Base-by-base conservation (phyloP, 2,797 vertebrate species). In the Gouania willdenowi region DNA sequence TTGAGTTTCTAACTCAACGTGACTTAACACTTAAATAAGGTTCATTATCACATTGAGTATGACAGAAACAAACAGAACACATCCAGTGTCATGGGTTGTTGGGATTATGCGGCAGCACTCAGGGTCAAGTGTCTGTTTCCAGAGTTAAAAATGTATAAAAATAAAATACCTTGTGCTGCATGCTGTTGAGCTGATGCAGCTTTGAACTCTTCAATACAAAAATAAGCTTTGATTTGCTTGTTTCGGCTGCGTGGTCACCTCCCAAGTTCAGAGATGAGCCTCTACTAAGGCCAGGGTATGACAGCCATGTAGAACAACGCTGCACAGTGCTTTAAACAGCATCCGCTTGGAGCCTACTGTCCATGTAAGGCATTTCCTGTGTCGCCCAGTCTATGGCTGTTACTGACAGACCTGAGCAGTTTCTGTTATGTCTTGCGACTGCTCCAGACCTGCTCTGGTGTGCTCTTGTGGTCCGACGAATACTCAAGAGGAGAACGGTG, bases 311-410 rank as follows among this genome's bases (percentile, higher is more conserved):
- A n/a, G n/a, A n/a, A n/a, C n/a, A n/a, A n/a, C n/a, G n/a, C n/a
- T n/a, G n/a, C 88, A 82, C 85, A 84, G 82, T 90, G 89, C 74
- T 64, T 76, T 85, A 36, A 86, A 87, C 90, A 64, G 79, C 88
- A 54, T 90, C 90, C 47, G 47, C 49, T 31, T 34, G 20, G 52
- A 60, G 52, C 58, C 47, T 46, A 56, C 53, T 53, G 58, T 66
- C 90, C 88, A 90, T 76, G 75, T 98, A 98, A 98, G 96, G 94
- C 95, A 94, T 94, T 90, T 89, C 88, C 88, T 92, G 92, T 91
- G 90, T 92, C 90, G 87, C 85, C 85, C 85, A 91, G 92, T 91
- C 88, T 93, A 91, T 92, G 92, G 93, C 91, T 92, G 91, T 89
- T 59, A 63, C 62, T 18, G 15, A 72, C 62, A 71, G 65, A 64